Percentiles rank a stretch among this genome's conserved stretches.
These are phyloP conservation scores for Thunnus maccoyii DNA, from an alignment of 2,113 vertebrate genomes.

Conservation along the genomic window DNA sequence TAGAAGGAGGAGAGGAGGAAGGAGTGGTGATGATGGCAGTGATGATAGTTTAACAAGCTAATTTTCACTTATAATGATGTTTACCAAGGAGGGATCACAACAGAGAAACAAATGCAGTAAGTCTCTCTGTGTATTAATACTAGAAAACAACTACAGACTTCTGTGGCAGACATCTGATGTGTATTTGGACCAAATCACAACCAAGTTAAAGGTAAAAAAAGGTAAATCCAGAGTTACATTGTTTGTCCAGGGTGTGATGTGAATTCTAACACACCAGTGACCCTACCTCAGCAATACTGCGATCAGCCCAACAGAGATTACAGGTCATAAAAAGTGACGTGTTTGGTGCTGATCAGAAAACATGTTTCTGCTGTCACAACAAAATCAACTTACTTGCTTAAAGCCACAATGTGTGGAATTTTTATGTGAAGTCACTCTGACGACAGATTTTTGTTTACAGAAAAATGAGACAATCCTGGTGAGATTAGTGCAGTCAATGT, in stretches of 20 bases:
- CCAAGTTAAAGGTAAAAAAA: background rate
- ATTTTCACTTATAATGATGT: background rate
- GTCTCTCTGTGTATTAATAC: background rate
- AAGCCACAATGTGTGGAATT: background rate
- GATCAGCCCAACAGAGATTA: slow-evolving; percentile 6
- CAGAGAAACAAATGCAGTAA: background rate
- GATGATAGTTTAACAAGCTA: slow-evolving; percentile 16
- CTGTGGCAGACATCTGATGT: background rate
- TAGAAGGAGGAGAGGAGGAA: background rate
- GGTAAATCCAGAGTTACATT: background rate
- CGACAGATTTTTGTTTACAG: background rate
- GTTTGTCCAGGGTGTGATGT: background rate
- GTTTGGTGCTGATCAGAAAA: background rate
- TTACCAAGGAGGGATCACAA: background rate
- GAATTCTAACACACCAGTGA: background rate
- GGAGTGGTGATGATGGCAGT: slow-evolving; percentile 2
- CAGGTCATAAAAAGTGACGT: background rate
- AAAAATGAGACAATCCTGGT: too few species aligned
- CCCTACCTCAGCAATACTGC: background rate
- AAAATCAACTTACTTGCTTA: background rate
- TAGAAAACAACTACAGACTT: too few species aligned
- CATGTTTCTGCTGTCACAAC: background rate
- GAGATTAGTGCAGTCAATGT: background rate
- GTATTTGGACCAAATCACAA: background rate
- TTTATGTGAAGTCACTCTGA: background rate